Base-by-base conservation (phyloP, 2,797 vertebrate species). In the Periophthalmus magnuspinnatus region DNA sequence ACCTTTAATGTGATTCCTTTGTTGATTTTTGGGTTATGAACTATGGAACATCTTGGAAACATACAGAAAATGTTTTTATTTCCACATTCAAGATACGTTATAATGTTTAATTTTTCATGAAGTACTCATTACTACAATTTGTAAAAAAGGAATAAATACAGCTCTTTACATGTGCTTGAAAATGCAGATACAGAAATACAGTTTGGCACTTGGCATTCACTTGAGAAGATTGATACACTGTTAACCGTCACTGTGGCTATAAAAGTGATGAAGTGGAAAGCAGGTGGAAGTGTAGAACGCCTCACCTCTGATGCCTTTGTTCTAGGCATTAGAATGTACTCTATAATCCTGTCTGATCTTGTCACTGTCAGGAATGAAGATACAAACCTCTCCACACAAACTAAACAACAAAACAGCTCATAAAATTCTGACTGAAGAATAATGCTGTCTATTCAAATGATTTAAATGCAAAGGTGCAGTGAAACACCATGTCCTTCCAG, bases 301-400 rank as follows among this genome's bases (percentile, higher is more conserved):
- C 58, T 62, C 59, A 62, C n/a, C 60, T 62, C 19, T 38, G n/a
- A 62, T 9, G n/a, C n/a, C 36, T 62, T 48, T 64, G 61, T 64
- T 17, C 38, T 64, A n/a, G n/a, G 62, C 41, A 28, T 24, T 28
- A 45, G 21, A 22, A 63, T 63, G 14, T 62, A 24, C 19, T 45
- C 45, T 17, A 17, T 47, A 7, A 45, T 64, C 61, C 32, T 64
- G 61, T 64, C 61, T 47, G 61, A 47, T 64, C 61, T 28, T 47
- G 41, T 28, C 21, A 63, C 61, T 11, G 19, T 38, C 10, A 10
- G 19, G 36, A 45, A 47, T 1, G 19, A 62, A 41, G 57, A 59
- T 16, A 59, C 32, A 33, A 36, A 60, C 5, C 16, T 36, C 56
- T 32, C 4, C 58, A 11, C 36, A 14, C 36, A 41, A 41, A 62